phyloP scores from a whole-genome alignment of 2,888 invertebrate genomes.

The Hyposoter dolosus region DNA sequence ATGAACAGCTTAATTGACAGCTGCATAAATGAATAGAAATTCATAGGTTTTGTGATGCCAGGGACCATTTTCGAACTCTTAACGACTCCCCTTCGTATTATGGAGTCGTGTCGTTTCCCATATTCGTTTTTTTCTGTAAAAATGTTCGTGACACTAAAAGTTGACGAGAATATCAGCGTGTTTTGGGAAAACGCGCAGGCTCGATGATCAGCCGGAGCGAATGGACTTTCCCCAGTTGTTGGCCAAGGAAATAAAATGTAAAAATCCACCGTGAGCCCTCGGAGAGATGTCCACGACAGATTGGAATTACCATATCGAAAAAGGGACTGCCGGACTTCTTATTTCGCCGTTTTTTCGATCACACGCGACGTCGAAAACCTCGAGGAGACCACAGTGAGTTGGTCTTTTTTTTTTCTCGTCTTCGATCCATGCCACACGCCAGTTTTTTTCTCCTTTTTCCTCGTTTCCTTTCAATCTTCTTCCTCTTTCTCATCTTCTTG shows the following conservation, averaged over 20 bases:
- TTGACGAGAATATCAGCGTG: too few species aligned
- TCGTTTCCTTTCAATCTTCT: conserved; percentile 15
- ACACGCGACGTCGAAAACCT: conserved; percentile 15
- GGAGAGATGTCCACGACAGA: conserved; percentile 78
- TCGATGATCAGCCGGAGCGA: conserved; percentile 54
- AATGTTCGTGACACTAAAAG: too few species aligned
- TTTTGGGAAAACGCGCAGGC: background rate
- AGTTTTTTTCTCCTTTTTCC: conserved; percentile 38
- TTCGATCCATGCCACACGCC: conserved; percentile 41
- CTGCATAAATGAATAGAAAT: background rate
- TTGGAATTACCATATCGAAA: conserved; percentile 78
- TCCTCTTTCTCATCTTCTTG: conserved; percentile 28
- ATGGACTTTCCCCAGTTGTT: conserved; percentile 57
- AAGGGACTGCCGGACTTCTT: conserved; percentile 66
- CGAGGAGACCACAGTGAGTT: conserved; percentile 10
- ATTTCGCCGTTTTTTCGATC: conserved; percentile 57
- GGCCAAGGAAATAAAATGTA: conserved; percentile 20
- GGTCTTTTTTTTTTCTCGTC: conserved; percentile 37
- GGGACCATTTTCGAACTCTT: background rate
- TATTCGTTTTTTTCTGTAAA: too few species aligned
- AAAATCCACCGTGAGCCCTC: conserved; percentile 49
- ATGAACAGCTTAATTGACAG: conserved; percentile 13
- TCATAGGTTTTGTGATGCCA: background rate
- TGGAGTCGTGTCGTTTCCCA: too few species aligned
- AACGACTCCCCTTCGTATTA: background rate